phyloP scores from a whole-genome alignment of 1,140 invertebrate genomes.

The Panagrolaimus sp. region DNA sequence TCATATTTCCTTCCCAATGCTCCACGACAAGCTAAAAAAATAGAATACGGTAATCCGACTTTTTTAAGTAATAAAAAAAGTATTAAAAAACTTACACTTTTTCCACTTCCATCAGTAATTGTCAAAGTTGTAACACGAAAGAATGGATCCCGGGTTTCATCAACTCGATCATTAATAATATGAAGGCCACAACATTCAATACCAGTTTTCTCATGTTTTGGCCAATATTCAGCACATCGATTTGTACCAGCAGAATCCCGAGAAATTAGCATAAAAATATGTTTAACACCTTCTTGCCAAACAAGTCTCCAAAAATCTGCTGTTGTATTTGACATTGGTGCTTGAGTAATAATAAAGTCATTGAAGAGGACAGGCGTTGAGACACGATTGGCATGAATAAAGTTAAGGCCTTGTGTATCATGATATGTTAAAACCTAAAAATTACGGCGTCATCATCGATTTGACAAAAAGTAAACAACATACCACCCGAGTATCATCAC shows the following conservation, averaged over 20 bases:
- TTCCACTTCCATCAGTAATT: conserved; percentile 36
- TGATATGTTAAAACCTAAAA: background rate
- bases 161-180: conserved; percentile 40
- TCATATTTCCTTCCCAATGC: conserved; percentile 55
- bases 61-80: background rate
- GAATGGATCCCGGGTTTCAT: conserved; percentile 36
- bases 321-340: conserved; percentile 61
- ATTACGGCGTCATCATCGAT: too few species aligned
- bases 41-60: background rate
- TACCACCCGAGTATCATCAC: conserved; percentile 49
- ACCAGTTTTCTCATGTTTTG: conserved; percentile 18
- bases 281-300: conserved; percentile 62
- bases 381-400: conserved; percentile 54
- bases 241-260: conserved; percentile 26
- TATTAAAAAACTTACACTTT: conserved; percentile 34
- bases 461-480: too few species aligned
- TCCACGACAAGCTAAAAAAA: conserved; percentile 47
- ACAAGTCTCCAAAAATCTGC: conserved; percentile 64
- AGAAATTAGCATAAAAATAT: conserved; percentile 63
- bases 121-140: conserved; percentile 47
- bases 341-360: conserved; percentile 62
- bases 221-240: conserved; percentile 50
- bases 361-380: conserved; percentile 48
- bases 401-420: conserved; percentile 21
- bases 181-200: conserved; percentile 19